Base-by-base conservation (phyloP, 2,113 vertebrate genomes). In the Oriolus oriolus region DNA sequence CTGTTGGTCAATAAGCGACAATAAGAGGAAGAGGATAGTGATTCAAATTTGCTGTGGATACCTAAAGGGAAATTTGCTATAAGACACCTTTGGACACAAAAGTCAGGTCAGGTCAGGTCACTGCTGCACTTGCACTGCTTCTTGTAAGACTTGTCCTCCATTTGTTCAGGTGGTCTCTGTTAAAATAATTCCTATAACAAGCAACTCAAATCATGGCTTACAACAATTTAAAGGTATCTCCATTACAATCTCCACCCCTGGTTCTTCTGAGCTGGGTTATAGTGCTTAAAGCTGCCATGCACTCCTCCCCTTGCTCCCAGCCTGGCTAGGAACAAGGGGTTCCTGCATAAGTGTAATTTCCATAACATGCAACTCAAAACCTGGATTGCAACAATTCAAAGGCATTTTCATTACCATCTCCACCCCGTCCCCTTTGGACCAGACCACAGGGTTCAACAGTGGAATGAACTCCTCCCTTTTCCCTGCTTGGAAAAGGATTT, bases 401-500 rank as follows among this genome's bases (percentile, higher is more conserved):
- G 19, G 13, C 7, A 66, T 39, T 59, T 52, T 19, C 9, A 6
- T 66, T 50, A 12, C 23, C 16, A 30, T 14, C 33, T 66, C 16
- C 33, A 28, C 8, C 8, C 21, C 3, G 1, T 8, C 10, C 15
- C 3, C 16, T 74, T 45, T 39, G 44, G 37, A 22, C 12, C 14
- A 37, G 42, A 28, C 5, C 10, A 24, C 2, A 20, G 19, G 4
- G 15, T 44, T 65, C 33, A 66, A 21, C 6, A 39, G 0, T 24
- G 50, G 16, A 59, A 39, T 21, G 13, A 15, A 39, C 28, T 82
- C 18, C 8, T 60, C n/a, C 21, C 19, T 69, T 61, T 69, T 3
- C 5, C 10, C 9, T 4, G 1, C 22, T n/a, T n/a, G n/a, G n/a
- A n/a, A n/a, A n/a, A n/a, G 41, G 8, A 33, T 2, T 70, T 63